Base-by-base conservation (phyloP, 2,888 invertebrate species). In the Leucania comma region DNA sequence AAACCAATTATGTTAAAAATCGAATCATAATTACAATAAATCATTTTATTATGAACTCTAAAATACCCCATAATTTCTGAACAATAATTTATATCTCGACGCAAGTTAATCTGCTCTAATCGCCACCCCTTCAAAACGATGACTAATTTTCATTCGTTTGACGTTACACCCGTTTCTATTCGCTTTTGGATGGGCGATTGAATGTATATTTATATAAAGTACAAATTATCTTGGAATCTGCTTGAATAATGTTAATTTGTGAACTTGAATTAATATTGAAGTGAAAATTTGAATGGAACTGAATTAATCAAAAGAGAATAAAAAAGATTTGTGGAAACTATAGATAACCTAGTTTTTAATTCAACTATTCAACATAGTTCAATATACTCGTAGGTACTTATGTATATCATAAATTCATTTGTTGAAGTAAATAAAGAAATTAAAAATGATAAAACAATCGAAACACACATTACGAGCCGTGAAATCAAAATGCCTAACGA, bases 151-250 rank as follows among this genome's bases (percentile, higher is more conserved):
- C 64, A 61, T 73, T 62, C 80, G 80, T 84, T 80, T 77, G 81
- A 74, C 68, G 80, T 76, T 51, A 58, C 68, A 69, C 68, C 68
- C 73, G 59, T 70, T 75, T 65, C 59, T 68, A 65, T 79, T 77
- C 70, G 68, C 59, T 75, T 81, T 76, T 79, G 79, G 79, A 72
- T 68, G 82, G 67, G 50, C 60, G 84, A 86, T 83, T 81, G 83
- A 84, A 88, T 88, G 88, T 89, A 86, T 90, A 35, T 88, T 87
- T 86, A 85, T 86, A 85, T 72, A 72, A 67, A 75, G 22, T 1
- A n/a, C 17, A 35, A 29, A 51, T 20, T 58, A 0, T 57, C 26
- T 58, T 46, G 8, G 4, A 42, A 42, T 73, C 4, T 58, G 20
- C 10, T n/a, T 42, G 2, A 48, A 26, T 51, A 29, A 14, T n/a